phyloP scores from a whole-genome alignment of 37 sponge, comb jelly and placozoan species.

The Hormiphora californensis region DNA sequence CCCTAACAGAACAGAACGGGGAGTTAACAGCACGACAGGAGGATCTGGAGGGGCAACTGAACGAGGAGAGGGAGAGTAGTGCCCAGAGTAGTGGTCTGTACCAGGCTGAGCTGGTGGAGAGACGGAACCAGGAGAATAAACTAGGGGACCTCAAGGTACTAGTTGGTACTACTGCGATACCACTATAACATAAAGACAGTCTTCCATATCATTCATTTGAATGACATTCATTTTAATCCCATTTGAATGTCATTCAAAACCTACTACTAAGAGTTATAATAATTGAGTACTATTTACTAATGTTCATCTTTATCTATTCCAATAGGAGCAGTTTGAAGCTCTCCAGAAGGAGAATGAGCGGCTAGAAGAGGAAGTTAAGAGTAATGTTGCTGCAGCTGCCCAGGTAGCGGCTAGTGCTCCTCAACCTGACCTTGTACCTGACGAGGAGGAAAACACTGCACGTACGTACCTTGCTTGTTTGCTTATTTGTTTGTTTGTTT shows the following conservation, averaged over 20 bases:
- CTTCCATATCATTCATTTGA: too few relatives aligned
- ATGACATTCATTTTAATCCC: too few relatives aligned
- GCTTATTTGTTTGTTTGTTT: too few relatives aligned
- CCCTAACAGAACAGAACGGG: conserved; percentile 59
- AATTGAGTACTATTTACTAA: too few relatives aligned
- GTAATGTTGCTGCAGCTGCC: conserved; percentile 2
- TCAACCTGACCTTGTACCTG: too few relatives aligned
- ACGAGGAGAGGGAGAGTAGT: conserved; percentile 19
- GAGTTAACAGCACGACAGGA: background rate
- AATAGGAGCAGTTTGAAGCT: conserved; percentile 16
- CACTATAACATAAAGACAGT: too few relatives aligned
- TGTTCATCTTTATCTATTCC: too few relatives aligned
- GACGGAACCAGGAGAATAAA: conserved; percentile 70
- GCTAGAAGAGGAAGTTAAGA: conserved; percentile 4
- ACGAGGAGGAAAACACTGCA: conserved; percentile 50
- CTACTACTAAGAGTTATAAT: too few relatives aligned
- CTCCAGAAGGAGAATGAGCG: conserved; percentile 2
- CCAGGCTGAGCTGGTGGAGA: conserved; percentile 69
- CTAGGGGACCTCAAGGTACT: conserved; percentile 64
- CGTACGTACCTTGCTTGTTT: too few relatives aligned
- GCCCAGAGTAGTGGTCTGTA: conserved; percentile 32
- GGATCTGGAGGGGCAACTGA: conserved; percentile 27
- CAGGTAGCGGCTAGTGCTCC: background rate
- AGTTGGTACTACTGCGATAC: too few relatives aligned
- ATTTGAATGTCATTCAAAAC: too few relatives aligned